Conservation (phyloP, 1,140 invertebrate genomes). For the Nylanderia fulva region DNA sequence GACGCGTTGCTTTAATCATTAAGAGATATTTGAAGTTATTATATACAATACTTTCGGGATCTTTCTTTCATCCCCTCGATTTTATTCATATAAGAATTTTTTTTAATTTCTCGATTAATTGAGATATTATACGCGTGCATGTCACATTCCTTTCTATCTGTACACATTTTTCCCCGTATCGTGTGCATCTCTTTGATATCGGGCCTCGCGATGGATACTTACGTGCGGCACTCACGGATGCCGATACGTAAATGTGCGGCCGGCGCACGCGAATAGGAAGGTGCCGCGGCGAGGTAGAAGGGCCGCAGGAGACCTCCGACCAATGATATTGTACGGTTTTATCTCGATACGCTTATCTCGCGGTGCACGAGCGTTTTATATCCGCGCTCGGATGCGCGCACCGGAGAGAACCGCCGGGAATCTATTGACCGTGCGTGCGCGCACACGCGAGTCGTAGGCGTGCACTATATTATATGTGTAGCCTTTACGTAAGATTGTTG, state of each 20-base stretch:
- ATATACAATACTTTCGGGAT: background rate
- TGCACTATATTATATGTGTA: background rate
- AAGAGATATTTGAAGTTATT: background rate
- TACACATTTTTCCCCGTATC: background rate
- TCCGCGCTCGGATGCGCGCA: slow-evolving; percentile 50
- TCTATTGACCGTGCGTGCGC: slow-evolving; percentile 78
- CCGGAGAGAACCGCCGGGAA: slow-evolving; percentile 68
- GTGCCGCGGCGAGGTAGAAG: slow-evolving; percentile 33
- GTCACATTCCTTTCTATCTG: background rate
- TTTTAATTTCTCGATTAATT: background rate
- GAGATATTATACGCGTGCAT: no score
- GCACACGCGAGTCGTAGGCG: slow-evolving; percentile 45
- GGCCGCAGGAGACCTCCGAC: slow-evolving; percentile 65
- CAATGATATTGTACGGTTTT: slow-evolving; percentile 82
- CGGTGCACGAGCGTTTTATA: slow-evolving; percentile 77
- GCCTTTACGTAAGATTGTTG: background rate
- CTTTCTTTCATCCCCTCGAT: background rate
- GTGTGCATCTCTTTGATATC: background rate
- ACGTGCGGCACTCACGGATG: slow-evolving; percentile 32
- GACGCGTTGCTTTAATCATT: slow-evolving; percentile 10
- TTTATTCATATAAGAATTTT: background rate
- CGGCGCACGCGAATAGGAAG: slow-evolving; percentile 52
- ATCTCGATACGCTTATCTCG: slow-evolving; percentile 83
- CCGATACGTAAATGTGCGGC: slow-evolving; percentile 30
- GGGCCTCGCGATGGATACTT: slow-evolving; percentile 17